A percentile compares a stretch with the other conserved stretches of the same genome.
phyloP scores from a whole-genome alignment of 2,113 vertebrate genomes.

The Pteropus alecto region DNA sequence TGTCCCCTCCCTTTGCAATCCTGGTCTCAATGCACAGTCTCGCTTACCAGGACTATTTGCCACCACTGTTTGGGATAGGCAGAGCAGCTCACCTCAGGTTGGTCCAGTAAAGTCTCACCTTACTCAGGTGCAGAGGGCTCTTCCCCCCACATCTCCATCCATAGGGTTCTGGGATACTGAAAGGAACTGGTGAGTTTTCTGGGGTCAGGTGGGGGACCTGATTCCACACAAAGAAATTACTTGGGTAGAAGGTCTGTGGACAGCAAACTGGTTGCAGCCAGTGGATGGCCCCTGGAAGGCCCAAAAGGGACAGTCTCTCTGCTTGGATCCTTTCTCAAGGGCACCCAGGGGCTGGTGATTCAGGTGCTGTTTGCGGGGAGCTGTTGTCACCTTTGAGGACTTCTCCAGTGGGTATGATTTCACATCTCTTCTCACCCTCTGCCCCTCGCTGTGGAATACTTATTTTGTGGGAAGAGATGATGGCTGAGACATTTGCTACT shows the following conservation, averaged over 20 bases:
- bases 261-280: neutral
- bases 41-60: neutral
- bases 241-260: neutral
- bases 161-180: neutral
- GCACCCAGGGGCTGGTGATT: neutral
- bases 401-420: neutral
- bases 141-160: neutral
- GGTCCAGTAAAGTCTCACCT: no score
- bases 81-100: neutral
- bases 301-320: neutral
- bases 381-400: neutral
- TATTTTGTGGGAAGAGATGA: neutral
- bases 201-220: neutral
- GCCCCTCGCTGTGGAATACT: neutral
- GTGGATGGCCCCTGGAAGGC: no score
- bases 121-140: neutral
- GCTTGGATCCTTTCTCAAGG: neutral
- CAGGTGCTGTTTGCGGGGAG: neutral
- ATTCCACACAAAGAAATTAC: neutral
- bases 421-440: neutral
- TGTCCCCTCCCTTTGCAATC: no score
- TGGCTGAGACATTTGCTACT: neutral
- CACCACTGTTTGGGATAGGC: neutral
- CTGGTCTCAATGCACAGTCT: neutral
- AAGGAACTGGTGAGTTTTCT: neutral